Evolutionary conservation across 2,888 invertebrate species (phyloP), one percentile per base, ranked within the genome.

Genomic region (Andrena bicolor): DNA sequence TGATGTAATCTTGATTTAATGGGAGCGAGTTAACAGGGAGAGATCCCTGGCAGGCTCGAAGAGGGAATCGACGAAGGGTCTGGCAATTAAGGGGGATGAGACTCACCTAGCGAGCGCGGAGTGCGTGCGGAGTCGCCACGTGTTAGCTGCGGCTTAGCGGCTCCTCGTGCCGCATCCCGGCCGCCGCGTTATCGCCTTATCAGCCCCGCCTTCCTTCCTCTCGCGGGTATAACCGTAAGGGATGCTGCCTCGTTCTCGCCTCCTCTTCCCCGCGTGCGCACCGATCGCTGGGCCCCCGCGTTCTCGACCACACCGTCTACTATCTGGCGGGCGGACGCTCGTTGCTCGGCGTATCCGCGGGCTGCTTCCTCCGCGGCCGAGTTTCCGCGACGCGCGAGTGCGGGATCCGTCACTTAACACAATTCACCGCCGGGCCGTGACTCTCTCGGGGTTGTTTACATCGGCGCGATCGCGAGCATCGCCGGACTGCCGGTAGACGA

Each of bases 151-250:
- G 91, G 90, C 90, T 90, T 83, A 90, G 86, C 82, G 89, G 90
- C 91, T 90, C 90, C 92, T 90, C 90, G 92, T 92, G 92, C 92
- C 91, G 93, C 93, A 94, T 94, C 93, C 93, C 93, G 93, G 90
- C 93, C 88, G 87, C 90, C 86, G 84, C 87, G 73, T 84, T 82
- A 85, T 86, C 84, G 81, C 85, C 86, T 82, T 86, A 87, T 86
- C 86, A 71, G 63, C 82, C 72, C 78, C 80, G 69, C 56, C 65
- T 76, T 79, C 71, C 65, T 49, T 75, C 76, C 66, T 73, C 61
- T 60, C 64, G 66, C 66, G 60, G 23, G 48, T 71, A 16, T 48
- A 48, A 65, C 70, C 69, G 64, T 32, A 7, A 5, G 8, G 58
- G 48, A 23, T 20, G 64, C 58, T 58, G 51, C 51, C 16, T 41